Evolutionary conservation across 30 jellyfish, hydroid and myxozoan genomes (phyloP), one percentile per base, ranked within the genome.

Genomic region (Chrysaora quinquecirrha): DNA sequence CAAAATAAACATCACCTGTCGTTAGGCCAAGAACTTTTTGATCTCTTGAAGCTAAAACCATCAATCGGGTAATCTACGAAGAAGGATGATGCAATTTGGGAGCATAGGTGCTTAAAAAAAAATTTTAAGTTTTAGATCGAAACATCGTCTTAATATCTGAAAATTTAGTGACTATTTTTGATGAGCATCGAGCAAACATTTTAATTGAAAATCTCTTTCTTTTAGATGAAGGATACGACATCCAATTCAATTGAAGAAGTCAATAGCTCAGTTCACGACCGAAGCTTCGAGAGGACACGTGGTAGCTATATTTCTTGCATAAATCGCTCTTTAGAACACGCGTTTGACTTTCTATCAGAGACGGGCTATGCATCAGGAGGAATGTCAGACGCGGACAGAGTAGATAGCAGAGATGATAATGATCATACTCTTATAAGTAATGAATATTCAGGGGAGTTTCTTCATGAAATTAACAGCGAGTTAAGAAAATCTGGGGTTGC

Each of bases 361-460:
- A 80, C 90, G 11, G 90, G 90, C 0, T 80, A 80, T 64, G 90
- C 90, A 1, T 80, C 90, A 0, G 90, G 83, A 25, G 90, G 90
- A 2, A 31, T 34, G 50, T 80, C 90, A 0, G 90, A 80, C 48
- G 90, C 83, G 1, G 90, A 80, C 14, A 56, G 83, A 20, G 82
- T 66, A 30, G 90, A 80, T 19, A 67, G 90, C 73, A 58, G 90
- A 18, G n/a, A n/a, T n/a, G n/a, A n/a, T n/a, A 71, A 80, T 48
- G 83, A 65, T 21, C 27, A 35, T 3, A 4, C 12, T 52, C 68
- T 20, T 9, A 16, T 4, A 19, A 20, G 29, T 52, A 19, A 19
- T 3, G 7, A 52, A 2, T 25, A 52, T 25, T 9, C 68, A 52
- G 29, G 29, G 7, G 76, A 80, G 32, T 23, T 64, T n/a, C 32